Conservation (phyloP, 2,888 invertebrate genomes). For the Metopia argyrocephala region DNA sequence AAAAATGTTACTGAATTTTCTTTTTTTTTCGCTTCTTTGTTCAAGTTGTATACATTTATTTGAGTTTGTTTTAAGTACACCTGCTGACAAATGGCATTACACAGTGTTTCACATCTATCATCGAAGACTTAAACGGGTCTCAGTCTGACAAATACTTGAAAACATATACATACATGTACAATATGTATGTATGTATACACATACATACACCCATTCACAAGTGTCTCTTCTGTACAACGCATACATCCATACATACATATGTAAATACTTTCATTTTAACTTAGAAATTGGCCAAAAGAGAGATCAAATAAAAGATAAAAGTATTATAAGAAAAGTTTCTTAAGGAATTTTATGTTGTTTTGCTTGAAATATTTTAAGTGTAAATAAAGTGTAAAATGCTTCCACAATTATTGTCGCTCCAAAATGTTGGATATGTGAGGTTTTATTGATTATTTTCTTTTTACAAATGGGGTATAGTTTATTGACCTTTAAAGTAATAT, state of each 20-base stretch:
- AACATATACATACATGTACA: not conserved
- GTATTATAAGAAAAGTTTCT: slow-evolving; percentile 24
- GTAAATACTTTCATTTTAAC: slow-evolving; percentile 42
- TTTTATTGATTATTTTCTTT: no score
- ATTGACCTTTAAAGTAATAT: no score
- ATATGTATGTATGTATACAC: not conserved
- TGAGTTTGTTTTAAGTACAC: slow-evolving; percentile 59
- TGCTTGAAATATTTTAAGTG: not conserved
- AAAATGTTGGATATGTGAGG: not conserved
- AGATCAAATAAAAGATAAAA: slow-evolving; percentile 9
- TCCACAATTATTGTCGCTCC: not conserved
- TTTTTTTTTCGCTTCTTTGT: no score
- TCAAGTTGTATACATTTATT: slow-evolving; percentile 4
- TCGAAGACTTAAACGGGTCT: slow-evolving; percentile 62
- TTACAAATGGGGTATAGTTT: not conserved
- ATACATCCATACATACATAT: no score
- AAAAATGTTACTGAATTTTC: no score
- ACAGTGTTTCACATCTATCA: slow-evolving; percentile 64
- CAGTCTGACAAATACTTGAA: slow-evolving; percentile 20
- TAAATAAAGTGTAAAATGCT: not conserved
- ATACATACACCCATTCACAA: slow-evolving; percentile 17
- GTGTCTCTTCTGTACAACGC: no score
- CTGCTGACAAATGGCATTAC: slow-evolving; percentile 65
- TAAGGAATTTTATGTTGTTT: slow-evolving; percentile 4
- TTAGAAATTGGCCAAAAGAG: slow-evolving; percentile 54